These are phyloP conservation scores for Lapara coniferarum DNA, from an alignment of 2,888 invertebrate species.

Conservation along the genomic window DNA sequence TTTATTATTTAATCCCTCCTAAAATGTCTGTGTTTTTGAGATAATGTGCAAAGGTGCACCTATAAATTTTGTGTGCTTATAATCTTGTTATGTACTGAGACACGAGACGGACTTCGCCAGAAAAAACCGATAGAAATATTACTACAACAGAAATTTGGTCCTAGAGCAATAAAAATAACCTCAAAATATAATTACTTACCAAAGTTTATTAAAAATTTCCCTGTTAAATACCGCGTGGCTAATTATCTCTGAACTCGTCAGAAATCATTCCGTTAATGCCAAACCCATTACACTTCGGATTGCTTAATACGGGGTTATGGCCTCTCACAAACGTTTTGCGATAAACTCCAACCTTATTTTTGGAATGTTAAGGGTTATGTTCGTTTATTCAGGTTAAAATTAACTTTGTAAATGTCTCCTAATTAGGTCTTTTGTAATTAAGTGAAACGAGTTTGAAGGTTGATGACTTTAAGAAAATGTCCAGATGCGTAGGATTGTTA, in stretches of 20 bases:
- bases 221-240: constrained; percentile 21
- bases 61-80: no score
- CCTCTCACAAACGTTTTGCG: neutral
- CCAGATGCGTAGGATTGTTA: constrained; percentile 63
- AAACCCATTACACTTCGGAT: constrained; percentile 29
- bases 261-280: constrained; percentile 51
- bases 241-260: constrained; percentile 36
- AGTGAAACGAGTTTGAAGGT: constrained; percentile 56
- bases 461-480: constrained; percentile 45
- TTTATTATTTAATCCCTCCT: no score
- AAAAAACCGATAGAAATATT: no score
- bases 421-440: constrained; percentile 64
- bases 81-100: no score
- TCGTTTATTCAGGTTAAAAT: neutral
- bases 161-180: constrained; percentile 8
- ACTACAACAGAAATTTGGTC: neutral
- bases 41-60: no score
- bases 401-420: constrained; percentile 36
- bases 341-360: neutral
- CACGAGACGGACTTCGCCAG: no score
- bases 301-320: constrained; percentile 21
- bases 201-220: constrained; percentile 12
- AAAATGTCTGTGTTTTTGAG: no score
- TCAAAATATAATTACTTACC: neutral
- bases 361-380: neutral